Evolutionary conservation across 2,888 invertebrate species (phyloP), one percentile per base, ranked within the genome.

Genomic region (Nephrotoma guestfalica): DNA sequence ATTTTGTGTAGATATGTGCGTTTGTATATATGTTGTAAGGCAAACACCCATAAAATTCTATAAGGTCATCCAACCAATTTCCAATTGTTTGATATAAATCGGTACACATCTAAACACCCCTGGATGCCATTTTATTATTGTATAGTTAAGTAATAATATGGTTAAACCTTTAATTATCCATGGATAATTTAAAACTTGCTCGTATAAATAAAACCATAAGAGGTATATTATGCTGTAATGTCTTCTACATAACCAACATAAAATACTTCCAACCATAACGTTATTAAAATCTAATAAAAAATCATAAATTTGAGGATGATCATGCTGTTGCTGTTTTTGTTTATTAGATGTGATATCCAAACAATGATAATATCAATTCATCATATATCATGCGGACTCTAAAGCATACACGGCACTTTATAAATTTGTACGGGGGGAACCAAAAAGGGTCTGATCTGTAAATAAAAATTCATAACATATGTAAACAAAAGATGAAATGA

Each of bases 401-500:
- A 71, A 71, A 71, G 1, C 30, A 30, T 71, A 30, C 7, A 30
- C 7, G 5, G 15, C 15, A 57, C 71, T 71, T 11, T 71, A 51
- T 51, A 51, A 6, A 15, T 51, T 15, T 51, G 1, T 51, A 51
- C 30, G 30, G 71, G 71, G 71, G 71, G 71, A 11, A 30, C 30
- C 30, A 30, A 71, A 30, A 30, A 71, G 71, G 71, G 71, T 71
- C 71, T 71, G 71, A 71, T 71, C 71, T 30, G 71, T 71, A 71
- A 71, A 71, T 71, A 57, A 86, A 85, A 86, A 87, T 88, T 88
- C 87, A 87, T 87, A 88, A 88, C 88, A 88, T 88, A 88, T 88
- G 88, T 88, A 88, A 88, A 88, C 88, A 88, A 85, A 57, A 86
- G 88, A 71, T 71, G 71, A 88, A 89, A 89, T 89, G 89, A 89